Conservation (phyloP, 2,888 invertebrate genomes). For the Apeira syringaria region DNA sequence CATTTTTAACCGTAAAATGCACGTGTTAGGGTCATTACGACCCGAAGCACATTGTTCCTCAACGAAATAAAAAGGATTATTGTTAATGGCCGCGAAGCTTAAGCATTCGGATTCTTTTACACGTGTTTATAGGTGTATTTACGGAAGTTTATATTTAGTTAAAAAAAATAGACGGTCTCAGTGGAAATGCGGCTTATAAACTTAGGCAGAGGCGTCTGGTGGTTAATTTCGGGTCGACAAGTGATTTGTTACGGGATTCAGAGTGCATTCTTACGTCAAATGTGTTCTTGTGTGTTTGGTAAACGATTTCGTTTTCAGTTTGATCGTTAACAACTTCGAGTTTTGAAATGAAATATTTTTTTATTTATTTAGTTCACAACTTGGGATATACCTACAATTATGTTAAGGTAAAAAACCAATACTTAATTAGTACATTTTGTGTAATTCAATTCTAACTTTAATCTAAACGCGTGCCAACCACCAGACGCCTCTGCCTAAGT, state of each 20-base stretch:
- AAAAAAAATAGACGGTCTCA: constrained; percentile 30
- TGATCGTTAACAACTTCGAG: not conserved
- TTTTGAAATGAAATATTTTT: no score
- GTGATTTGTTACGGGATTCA: constrained; percentile 52
- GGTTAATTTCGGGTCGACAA: constrained; percentile 58
- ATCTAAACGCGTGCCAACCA: no score
- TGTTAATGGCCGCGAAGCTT: constrained; percentile 59
- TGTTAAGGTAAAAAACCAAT: no score
- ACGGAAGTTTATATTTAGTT: constrained; percentile 48
- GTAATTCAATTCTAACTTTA: no score
- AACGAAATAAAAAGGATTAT: constrained; percentile 67
- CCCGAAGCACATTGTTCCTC: constrained; percentile 33
- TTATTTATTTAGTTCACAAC: no score
- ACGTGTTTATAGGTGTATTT: constrained; percentile 59
- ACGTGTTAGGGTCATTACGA: constrained; percentile 30
- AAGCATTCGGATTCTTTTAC: constrained; percentile 52
- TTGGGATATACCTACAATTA: no score
- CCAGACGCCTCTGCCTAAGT: constrained; percentile 44
- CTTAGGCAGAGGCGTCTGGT: constrained; percentile 42
- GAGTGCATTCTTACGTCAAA: constrained; percentile 50
- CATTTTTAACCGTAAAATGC: constrained; percentile 45
- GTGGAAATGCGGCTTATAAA: constrained; percentile 45
- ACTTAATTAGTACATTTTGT: no score
- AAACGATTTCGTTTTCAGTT: constrained; percentile 20
- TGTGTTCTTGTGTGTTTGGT: constrained; percentile 31